Base-by-base conservation (phyloP, 1,140 invertebrate genomes). In the Geopemphigus sp. region DNA sequence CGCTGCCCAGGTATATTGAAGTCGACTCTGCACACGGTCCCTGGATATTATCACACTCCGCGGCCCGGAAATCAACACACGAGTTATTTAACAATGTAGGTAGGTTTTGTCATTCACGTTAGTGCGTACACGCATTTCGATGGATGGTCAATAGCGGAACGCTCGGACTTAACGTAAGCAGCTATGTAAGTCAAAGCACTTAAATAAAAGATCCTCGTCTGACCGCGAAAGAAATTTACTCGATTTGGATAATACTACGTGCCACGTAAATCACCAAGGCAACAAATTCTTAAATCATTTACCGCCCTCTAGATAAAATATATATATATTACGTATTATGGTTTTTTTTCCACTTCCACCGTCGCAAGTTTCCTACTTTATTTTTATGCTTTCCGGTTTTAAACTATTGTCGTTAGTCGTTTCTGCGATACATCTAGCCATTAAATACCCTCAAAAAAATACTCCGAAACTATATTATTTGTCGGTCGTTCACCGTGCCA, bases 71-170 rank as follows among this genome's bases (percentile, higher is more conserved):
- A 63, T 78, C 57, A 39, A 78, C 57, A 47, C 19, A 32, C 39
- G 10, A 63, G 74, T 78, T 78, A 78, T 78, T 78, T 63, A 59
- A 74, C 53, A 57, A 72, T 72, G 47, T 68, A 50, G 47, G 47
- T 50, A 50, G 1, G 47, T 50, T 50, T 39, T 39, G 32, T 39
- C n/a, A n/a, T n/a, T 39, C 8, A 39, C 8, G 8, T 39, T 8
- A n/a, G n/a, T n/a, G n/a, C 8, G 8, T 24, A 53, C 53, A 70
- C 47, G 47, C 22, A 26, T 47, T 66, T 39, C 32, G 63, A 66
- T 11, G 32, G 32, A 39, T 32, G 63, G 39, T 32, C 19, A 66
- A 39, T 66, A 66, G 32, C n/a, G 26, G 32, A 3, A 29, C 61
- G 29, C 19, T 64, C 29, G 17, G 61, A 64, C 61, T 29, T 66